phyloP scores from a whole-genome alignment of 2,888 invertebrate genomes.

The Agrotis exclamationis region DNA sequence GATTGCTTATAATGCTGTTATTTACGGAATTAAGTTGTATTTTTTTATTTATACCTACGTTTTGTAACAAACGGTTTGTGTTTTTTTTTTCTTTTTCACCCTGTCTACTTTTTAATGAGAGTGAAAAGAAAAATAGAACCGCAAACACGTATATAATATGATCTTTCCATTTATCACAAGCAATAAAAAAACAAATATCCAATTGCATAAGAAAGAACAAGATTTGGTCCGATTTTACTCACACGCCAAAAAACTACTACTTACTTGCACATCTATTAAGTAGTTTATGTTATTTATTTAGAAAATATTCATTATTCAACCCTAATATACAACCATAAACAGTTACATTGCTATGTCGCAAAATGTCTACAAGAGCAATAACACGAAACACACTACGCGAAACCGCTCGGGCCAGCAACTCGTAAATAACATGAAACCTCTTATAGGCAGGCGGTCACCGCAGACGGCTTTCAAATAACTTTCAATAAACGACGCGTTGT shows the following conservation, averaged over 20 bases:
- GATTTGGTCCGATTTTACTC: background rate
- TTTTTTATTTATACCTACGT: no score
- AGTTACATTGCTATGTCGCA: conserved; percentile 16
- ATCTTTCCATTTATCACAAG: no score
- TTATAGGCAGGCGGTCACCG: conserved; percentile 71
- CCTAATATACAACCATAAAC: conserved; percentile 4
- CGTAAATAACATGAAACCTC: conserved; percentile 71
- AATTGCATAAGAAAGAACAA: no score
- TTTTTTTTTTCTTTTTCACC: no score
- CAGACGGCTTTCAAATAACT: conserved; percentile 79
- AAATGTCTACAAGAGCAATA: conserved; percentile 46
- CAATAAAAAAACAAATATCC: no score
- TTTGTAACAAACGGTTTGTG: no score
- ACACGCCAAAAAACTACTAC: background rate
- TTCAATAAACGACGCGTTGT: conserved; percentile 75
- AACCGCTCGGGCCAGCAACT: conserved; percentile 63
- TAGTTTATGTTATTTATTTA: background rate
- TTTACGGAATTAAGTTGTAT: background rate
- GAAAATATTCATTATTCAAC: conserved; percentile 25
- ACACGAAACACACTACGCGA: conserved; percentile 54
- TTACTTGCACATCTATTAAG: background rate
- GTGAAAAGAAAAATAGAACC: no score
- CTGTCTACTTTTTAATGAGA: no score
- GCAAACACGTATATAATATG: no score
- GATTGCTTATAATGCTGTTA: no score